Evolutionary conservation across 1,140 invertebrate genomes (phyloP).

Genomic region (Nylanderia fulva): DNA sequence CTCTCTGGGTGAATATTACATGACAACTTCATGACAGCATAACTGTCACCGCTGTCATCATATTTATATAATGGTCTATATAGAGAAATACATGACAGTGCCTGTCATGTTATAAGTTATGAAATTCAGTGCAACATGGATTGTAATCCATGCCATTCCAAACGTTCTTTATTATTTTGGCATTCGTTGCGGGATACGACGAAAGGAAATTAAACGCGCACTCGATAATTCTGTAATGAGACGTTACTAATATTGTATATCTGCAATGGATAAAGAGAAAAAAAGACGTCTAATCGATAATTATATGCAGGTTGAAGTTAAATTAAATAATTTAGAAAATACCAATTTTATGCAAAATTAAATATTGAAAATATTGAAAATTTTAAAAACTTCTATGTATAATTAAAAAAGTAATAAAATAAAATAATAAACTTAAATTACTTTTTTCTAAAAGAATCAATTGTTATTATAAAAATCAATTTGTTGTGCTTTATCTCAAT

Average conservation of each 20-base stretch:
- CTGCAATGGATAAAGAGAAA: not conserved
- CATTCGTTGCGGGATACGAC: not conserved
- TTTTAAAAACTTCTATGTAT: not conserved
- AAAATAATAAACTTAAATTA: not conserved
- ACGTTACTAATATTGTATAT: not conserved
- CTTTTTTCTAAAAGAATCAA: not conserved
- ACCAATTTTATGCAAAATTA: not conserved
- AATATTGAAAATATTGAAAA: not conserved
- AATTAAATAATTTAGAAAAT: not conserved
- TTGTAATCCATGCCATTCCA: constrained; percentile 61
- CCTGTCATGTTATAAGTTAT: constrained; percentile 13
- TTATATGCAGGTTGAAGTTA: not conserved
- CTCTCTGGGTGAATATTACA: constrained; percentile 22
- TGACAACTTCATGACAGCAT: constrained; percentile 11
- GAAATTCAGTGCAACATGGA: constrained; percentile 15
- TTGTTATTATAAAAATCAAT: not conserved
- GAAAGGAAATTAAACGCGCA: constrained; percentile 33
- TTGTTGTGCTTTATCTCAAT: not conserved
- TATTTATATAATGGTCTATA: not conserved
- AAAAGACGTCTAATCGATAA: not conserved
- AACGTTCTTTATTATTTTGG: constrained; percentile 56
- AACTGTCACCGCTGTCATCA: constrained; percentile 14
- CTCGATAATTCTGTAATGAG: constrained; percentile 2
- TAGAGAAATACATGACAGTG: constrained; percentile 14
- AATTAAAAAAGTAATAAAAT: not conserved